These are phyloP conservation scores for Dicyrtomina minuta DNA, from an alignment of 2,888 invertebrate genomes.

Conservation along the genomic window DNA sequence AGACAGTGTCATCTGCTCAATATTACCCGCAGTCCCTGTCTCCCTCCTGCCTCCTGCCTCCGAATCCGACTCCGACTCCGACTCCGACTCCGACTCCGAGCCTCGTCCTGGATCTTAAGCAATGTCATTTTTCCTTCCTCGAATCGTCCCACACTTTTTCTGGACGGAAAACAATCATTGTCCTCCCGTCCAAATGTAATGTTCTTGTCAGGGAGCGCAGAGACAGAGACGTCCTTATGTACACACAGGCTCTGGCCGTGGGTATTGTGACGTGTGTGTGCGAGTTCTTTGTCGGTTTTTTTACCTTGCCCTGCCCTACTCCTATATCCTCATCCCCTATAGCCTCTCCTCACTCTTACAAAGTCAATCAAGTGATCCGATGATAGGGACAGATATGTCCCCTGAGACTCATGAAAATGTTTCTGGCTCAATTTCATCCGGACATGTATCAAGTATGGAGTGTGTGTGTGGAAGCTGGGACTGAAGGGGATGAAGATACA, in stretches of 20 bases:
- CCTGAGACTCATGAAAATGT: slow-evolving; percentile 14
- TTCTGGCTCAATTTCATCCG: neutral
- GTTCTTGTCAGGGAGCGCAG: no score
- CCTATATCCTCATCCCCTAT: no score
- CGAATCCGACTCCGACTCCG: neutral
- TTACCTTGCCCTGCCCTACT: no score
- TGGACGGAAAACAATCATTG: no score
- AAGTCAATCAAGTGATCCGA: slow-evolving; percentile 21
- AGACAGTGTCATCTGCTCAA: neutral
- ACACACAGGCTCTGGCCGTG: neutral
- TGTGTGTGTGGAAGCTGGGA: neutral
- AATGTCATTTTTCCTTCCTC: no score
- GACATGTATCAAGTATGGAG: neutral
- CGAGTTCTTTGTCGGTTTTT: no score
- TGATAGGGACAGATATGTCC: slow-evolving; percentile 15
- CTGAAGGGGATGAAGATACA: neutral
- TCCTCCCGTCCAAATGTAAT: no score
- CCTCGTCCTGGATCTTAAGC: no score
- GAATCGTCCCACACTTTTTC: no score
- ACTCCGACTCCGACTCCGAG: neutral
- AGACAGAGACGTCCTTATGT: neutral
- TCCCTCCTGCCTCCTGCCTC: neutral
- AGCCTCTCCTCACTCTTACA: no score
- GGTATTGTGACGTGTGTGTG: neutral
- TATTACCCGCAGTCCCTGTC: neutral